phyloP scores from a whole-genome alignment of 2,113 vertebrate genomes.

The Ovis canadensis region DNA sequence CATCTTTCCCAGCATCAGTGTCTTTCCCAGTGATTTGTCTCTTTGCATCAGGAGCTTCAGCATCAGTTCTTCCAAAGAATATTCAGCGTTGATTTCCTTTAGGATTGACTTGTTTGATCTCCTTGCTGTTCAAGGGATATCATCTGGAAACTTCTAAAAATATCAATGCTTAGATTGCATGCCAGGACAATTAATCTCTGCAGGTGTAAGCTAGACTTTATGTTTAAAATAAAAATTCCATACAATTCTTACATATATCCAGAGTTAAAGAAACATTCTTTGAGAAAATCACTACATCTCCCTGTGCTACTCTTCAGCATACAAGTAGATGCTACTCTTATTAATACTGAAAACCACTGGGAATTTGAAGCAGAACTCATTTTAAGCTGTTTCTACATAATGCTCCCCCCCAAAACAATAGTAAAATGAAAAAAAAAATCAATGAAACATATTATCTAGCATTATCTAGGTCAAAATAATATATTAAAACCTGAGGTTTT shows the following conservation, averaged over 20 bases:
- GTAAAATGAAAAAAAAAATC: constrained; percentile 54
- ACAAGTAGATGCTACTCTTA: background rate
- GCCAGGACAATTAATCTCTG: background rate
- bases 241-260: background rate
- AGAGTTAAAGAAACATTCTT: background rate
- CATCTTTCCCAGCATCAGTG: background rate
- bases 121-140: background rate
- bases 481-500: constrained; percentile 58
- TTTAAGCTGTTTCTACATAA: constrained; percentile 47
- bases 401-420: constrained; percentile 28
- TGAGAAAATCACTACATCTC: constrained; percentile 7
- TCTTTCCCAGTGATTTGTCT: background rate
- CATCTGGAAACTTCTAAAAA: background rate
- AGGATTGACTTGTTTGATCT: background rate
- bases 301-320: background rate
- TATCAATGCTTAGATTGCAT: background rate
- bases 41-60: background rate
- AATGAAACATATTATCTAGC: constrained; percentile 46
- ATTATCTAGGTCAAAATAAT: constrained; percentile 65
- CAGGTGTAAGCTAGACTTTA: background rate
- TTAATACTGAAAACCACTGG: background rate
- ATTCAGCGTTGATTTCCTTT: background rate
- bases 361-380: constrained; percentile 42
- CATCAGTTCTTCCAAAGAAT: background rate
- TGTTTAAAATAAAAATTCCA: background rate